These are phyloP conservation scores for Cyanoramphus novaezelandiae DNA, from an alignment of 2,113 vertebrate species.

Conservation along the genomic window DNA sequence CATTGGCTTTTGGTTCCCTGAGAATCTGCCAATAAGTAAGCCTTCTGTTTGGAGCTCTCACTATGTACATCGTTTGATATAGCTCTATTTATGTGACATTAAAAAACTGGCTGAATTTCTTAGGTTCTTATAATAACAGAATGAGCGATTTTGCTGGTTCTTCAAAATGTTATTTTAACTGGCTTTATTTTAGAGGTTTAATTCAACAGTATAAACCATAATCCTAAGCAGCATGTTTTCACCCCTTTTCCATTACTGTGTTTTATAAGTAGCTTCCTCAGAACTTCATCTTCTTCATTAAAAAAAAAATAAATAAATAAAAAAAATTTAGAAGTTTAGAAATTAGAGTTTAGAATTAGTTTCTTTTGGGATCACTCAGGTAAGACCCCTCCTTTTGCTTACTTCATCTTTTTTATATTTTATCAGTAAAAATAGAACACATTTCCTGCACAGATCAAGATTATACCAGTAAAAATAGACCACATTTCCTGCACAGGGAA, in stretches of 20 bases:
- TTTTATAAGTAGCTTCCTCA: background rate
- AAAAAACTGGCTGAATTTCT: background rate
- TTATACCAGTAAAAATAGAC: background rate
- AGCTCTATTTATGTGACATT: background rate
- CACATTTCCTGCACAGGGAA: background rate
- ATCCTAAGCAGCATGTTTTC: background rate
- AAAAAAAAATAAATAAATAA: background rate
- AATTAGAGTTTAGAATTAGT: background rate
- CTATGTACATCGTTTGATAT: background rate
- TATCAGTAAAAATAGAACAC: background rate
- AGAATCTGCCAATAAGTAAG: background rate
- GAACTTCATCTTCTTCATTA: background rate
- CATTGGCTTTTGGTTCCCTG: background rate
- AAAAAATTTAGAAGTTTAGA: background rate
- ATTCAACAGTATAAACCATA: background rate
- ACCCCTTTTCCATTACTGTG: background rate
- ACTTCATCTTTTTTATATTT: background rate
- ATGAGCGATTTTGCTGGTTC: background rate
- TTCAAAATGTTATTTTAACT: background rate
- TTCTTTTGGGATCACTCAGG: background rate
- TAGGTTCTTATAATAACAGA: background rate
- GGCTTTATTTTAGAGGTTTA: background rate
- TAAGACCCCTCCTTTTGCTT: background rate
- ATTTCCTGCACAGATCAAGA: background rate
- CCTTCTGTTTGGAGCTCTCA: background rate